A percentile compares a stretch with the other conserved stretches of the same genome.
phyloP scores from a whole-genome alignment of 2,888 invertebrate genomes.

The Meloe dianella region DNA sequence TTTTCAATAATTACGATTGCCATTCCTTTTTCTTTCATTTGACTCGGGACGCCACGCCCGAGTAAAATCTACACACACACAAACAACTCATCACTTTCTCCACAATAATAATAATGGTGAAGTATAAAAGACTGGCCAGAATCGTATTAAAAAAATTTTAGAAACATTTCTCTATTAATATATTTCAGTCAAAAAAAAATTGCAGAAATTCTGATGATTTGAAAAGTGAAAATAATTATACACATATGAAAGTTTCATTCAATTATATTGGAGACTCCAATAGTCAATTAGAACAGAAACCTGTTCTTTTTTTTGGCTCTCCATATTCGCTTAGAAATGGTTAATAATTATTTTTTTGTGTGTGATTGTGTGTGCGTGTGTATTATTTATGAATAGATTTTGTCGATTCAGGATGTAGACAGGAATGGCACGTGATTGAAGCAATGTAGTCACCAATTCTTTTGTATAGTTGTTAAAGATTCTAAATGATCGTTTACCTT shows the following conservation, averaged over 20 bases:
- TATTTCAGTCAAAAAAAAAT: no score
- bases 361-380: no score
- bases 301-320: neutral
- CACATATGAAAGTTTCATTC: neutral
- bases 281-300: neutral
- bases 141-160: neutral
- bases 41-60: conserved; percentile 3
- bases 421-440: neutral
- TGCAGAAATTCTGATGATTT: neutral
- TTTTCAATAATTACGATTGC: neutral
- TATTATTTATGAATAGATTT: neutral
- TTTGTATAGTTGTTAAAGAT: neutral
- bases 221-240: neutral
- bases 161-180: neutral
- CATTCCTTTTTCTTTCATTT: neutral
- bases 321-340: no score
- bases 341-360: no score
- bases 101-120: neutral
- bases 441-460: neutral
- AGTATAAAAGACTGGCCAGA: neutral
- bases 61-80: neutral
- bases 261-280: conserved; percentile 2
- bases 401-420: conserved; percentile 3
- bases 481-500: neutral
- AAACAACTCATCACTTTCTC: conserved; percentile 5